A percentile compares a stretch with the other conserved stretches of the same genome.
These are phyloP conservation scores for Drosophila rhopaloa DNA, from an alignment of 1,140 invertebrate genomes.

Conservation along the genomic window DNA sequence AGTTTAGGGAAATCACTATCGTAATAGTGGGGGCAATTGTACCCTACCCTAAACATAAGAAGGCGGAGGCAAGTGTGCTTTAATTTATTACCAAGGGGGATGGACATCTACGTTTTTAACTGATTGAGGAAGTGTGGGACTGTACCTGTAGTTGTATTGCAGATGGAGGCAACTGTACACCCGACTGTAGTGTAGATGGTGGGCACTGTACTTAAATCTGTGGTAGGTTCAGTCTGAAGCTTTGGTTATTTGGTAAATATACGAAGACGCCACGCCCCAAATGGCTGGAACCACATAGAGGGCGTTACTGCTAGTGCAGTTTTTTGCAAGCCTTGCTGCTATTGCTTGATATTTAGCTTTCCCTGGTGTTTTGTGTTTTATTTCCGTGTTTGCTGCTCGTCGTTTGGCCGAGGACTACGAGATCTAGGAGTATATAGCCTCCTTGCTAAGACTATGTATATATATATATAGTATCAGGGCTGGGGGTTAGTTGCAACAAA, in stretches of 20 bases:
- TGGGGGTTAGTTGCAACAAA: constrained; percentile 81
- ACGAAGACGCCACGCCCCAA: constrained; percentile 49
- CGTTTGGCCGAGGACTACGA: constrained; percentile 68
- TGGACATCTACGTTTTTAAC: constrained; percentile 1
- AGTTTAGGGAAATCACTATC: neutral
- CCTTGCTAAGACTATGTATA: constrained; percentile 9
- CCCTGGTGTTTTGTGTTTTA: constrained; percentile 73
- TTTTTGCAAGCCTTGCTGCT: constrained; percentile 66
- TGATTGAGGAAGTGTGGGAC: neutral
- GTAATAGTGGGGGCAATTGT: constrained; percentile 23
- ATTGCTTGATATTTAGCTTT: constrained; percentile 78
- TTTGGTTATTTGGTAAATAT: constrained; percentile 76
- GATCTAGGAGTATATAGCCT: constrained; percentile 24
- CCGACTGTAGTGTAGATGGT: constrained; percentile 2
- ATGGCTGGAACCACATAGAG: constrained; percentile 30
- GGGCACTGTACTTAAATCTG: constrained; percentile 27
- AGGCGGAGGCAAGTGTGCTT: constrained; percentile 7
- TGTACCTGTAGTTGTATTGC: constrained; percentile 1
- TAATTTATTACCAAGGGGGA: constrained; percentile 25
- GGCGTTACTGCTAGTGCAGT: constrained; percentile 69
- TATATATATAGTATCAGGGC: constrained; percentile 27
- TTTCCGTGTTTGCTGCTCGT: constrained; percentile 73
- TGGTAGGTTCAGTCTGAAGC: constrained; percentile 23
- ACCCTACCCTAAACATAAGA: neutral
- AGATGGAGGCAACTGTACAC: constrained; percentile 39